phyloP scores from a whole-genome alignment of 2,888 invertebrate species.

The Elmis aenea region DNA sequence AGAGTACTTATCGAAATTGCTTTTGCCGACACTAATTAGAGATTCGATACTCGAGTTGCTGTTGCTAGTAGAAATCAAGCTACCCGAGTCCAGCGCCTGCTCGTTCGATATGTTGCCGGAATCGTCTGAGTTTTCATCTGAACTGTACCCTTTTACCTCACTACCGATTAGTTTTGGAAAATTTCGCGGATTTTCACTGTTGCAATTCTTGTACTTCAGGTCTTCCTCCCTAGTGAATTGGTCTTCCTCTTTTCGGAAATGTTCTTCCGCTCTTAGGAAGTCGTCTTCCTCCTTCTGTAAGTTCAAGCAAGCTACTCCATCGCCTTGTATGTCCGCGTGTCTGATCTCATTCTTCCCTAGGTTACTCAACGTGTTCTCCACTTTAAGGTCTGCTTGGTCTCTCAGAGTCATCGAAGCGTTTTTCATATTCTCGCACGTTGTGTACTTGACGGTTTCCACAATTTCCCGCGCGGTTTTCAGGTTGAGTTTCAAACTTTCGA shows the following conservation, averaged over 20 bases:
- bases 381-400: no score
- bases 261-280: conserved; percentile 1
- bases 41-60: conserved; percentile 17
- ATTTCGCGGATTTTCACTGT: no score
- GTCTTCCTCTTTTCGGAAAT: background rate
- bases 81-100: conserved; percentile 45
- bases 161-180: conserved; percentile 2
- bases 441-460: conserved; percentile 22
- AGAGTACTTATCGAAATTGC: no score
- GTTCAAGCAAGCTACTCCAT: conserved; percentile 5
- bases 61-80: conserved; percentile 15
- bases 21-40: conserved; percentile 2
- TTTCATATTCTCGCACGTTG: no score
- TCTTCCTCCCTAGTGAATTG: background rate
- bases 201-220: background rate
- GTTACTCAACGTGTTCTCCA: conserved; percentile 12
- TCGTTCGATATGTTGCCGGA: conserved; percentile 79
- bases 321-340: conserved; percentile 5
- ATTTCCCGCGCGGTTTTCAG: conserved; percentile 28
- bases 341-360: conserved; percentile 17
- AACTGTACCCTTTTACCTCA: conserved; percentile 48
- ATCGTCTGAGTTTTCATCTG: conserved; percentile 70
- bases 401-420: no score
- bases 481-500: conserved; percentile 27
- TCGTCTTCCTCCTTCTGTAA: conserved; percentile 3